Conservation (phyloP, 2,888 invertebrate species). For the Polydrusus pterygomalis region DNA sequence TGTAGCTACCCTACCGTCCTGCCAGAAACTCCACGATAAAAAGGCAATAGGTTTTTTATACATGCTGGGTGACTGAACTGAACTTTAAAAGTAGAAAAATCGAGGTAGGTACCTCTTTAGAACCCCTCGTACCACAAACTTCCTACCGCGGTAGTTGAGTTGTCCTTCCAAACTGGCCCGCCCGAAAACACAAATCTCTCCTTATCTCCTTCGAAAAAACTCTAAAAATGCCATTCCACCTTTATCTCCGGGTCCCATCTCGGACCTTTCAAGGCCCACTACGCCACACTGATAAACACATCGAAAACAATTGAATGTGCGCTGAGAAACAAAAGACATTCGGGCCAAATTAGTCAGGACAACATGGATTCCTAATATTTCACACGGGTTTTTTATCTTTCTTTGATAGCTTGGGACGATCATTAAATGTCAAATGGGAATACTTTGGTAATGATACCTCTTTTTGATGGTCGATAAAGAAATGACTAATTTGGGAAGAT, state of each 20-base stretch:
- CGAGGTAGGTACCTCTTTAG: neutral
- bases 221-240: slow-evolving; percentile 67
- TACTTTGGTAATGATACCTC: slow-evolving; percentile 48
- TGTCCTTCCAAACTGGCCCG: slow-evolving; percentile 47
- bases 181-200: slow-evolving; percentile 53
- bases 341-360: slow-evolving; percentile 71
- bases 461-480: slow-evolving; percentile 45
- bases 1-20: too few species aligned
- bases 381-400: slow-evolving; percentile 61
- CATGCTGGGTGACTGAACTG: too few species aligned
- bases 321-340: slow-evolving; percentile 68
- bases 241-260: slow-evolving; percentile 67
- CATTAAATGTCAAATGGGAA: slow-evolving; percentile 68
- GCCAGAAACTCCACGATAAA: too few species aligned
- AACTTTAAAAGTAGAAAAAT: too few species aligned
- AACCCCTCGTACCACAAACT: slow-evolving; percentile 34
- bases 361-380: slow-evolving; percentile 69
- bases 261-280: slow-evolving; percentile 66
- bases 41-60: too few species aligned
- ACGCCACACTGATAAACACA: slow-evolving; percentile 70
- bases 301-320: slow-evolving; percentile 68
- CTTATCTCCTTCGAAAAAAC: slow-evolving; percentile 52
- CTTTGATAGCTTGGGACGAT: slow-evolving; percentile 65
- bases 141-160: slow-evolving; percentile 50
- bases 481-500: slow-evolving; percentile 38